Percentiles rank a stretch among this genome's conserved stretches.
phyloP scores from a whole-genome alignment of 2,888 invertebrate species.

The Osmoderma eremita region DNA sequence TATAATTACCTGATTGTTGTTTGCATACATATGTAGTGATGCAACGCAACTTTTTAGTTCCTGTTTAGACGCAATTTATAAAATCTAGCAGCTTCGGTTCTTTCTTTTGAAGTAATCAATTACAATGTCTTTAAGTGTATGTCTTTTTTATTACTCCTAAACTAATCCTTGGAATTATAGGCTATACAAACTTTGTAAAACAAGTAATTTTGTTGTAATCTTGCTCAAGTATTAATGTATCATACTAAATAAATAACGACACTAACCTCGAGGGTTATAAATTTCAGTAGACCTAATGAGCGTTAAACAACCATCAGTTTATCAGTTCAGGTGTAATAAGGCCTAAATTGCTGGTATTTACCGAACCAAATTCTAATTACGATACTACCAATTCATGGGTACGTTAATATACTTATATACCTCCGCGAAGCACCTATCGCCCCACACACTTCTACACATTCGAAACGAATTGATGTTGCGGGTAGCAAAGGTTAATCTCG shows the following conservation, averaged over 20 bases:
- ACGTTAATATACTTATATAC: slow-evolving; percentile 21
- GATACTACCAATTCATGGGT: slow-evolving; percentile 4
- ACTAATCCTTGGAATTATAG: too few relatives aligned
- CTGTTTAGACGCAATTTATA: too few relatives aligned
- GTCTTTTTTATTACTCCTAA: too few relatives aligned
- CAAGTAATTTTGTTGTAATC: neutral
- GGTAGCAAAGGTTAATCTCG: slow-evolving; percentile 39
- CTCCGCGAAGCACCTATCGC: slow-evolving; percentile 5
- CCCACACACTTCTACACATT: slow-evolving; percentile 17
- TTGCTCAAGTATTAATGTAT: neutral
- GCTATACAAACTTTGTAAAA: too few relatives aligned
- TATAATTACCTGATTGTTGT: too few relatives aligned
- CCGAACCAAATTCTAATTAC: slow-evolving; percentile 21
- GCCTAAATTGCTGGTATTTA: slow-evolving; percentile 14
- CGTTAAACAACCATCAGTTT: slow-evolving; percentile 8
- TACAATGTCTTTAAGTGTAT: too few relatives aligned
- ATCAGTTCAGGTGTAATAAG: neutral
- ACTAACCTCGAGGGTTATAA: slow-evolving; percentile 4
- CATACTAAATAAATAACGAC: slow-evolving; percentile 16
- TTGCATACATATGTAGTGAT: too few relatives aligned
- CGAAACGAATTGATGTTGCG: slow-evolving; percentile 35
- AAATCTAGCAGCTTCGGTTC: too few relatives aligned
- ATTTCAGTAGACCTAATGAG: slow-evolving; percentile 17
- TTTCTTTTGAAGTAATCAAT: too few relatives aligned
- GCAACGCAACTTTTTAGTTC: too few relatives aligned